Percentiles rank a stretch among this genome's conserved stretches.
Evolutionary conservation across 2,888 invertebrate species (phyloP).

Genomic region (Agrochola macilenta): DNA sequence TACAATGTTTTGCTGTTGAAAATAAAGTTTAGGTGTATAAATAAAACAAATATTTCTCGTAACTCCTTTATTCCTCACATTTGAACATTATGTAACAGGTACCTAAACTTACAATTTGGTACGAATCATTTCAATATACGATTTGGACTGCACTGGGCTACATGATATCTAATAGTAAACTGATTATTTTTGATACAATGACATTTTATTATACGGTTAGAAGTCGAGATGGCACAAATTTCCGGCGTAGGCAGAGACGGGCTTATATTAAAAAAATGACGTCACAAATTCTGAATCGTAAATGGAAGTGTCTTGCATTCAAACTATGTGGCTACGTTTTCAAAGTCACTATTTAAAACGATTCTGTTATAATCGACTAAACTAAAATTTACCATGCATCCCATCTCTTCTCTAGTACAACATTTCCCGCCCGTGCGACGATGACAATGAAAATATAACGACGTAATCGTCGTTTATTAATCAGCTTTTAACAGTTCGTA

Average conservation of each 20-base stretch:
- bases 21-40: slow-evolving; percentile 34
- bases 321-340: slow-evolving; percentile 47
- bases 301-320: slow-evolving; percentile 55
- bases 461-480: slow-evolving; percentile 25
- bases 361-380: slow-evolving; percentile 47
- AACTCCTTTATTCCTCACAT: slow-evolving; percentile 82
- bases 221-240: slow-evolving; percentile 64
- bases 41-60: slow-evolving; percentile 68
- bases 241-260: slow-evolving; percentile 34
- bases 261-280: slow-evolving; percentile 24
- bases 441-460: slow-evolving; percentile 36
- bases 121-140: slow-evolving; percentile 63
- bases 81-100: slow-evolving; percentile 87
- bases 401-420: slow-evolving; percentile 52
- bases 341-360: slow-evolving; percentile 40
- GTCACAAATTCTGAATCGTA: slow-evolving; percentile 30
- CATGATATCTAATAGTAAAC: slow-evolving; percentile 41
- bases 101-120: slow-evolving; percentile 76
- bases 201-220: slow-evolving; percentile 40
- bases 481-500: slow-evolving; percentile 80
- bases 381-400: slow-evolving; percentile 53
- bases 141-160: slow-evolving; percentile 71
- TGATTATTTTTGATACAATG: slow-evolving; percentile 55
- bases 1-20: slow-evolving; percentile 26
- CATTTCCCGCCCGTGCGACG: slow-evolving; percentile 28